A percentile compares a stretch with the other conserved stretches of the same genome.
These are phyloP conservation scores for Ginglymostoma cirratum DNA, from an alignment of 2,113 vertebrate genomes.

Conservation along the genomic window DNA sequence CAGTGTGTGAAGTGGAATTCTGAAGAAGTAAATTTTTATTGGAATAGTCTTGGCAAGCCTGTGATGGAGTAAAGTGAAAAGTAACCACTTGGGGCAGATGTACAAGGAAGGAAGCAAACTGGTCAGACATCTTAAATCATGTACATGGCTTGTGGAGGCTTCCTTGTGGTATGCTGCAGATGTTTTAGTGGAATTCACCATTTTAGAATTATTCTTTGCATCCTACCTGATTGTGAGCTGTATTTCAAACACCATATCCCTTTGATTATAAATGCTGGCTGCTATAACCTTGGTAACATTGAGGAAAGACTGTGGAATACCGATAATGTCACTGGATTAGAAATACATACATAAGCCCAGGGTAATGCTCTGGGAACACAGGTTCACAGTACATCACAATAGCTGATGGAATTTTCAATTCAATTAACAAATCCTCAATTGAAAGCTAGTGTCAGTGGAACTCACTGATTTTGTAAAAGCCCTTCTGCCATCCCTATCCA, in stretches of 20 bases:
- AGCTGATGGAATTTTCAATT: too few relatives aligned
- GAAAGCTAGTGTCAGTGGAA: too few relatives aligned
- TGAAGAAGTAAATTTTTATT: neutral
- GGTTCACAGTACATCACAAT: too few relatives aligned
- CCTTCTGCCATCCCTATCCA: too few relatives aligned
- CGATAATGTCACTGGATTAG: too few relatives aligned
- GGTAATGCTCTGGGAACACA: too few relatives aligned
- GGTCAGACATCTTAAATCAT: neutral
- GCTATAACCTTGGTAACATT: neutral
- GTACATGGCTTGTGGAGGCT: neutral
- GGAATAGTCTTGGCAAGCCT: neutral
- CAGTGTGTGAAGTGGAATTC: neutral
- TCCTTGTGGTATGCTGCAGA: too few relatives aligned
- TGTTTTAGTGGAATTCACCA: neutral
- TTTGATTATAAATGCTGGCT: neutral
- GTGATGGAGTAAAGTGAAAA: neutral
- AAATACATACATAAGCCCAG: too few relatives aligned
- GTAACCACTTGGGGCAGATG: neutral
- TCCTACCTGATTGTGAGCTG: neutral
- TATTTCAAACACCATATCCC: neutral
- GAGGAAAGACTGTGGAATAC: too few relatives aligned
- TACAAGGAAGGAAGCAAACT: neutral
- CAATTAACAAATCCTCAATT: too few relatives aligned
- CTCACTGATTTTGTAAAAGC: too few relatives aligned
- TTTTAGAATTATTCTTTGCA: neutral